phyloP scores from a whole-genome alignment of 2,797 vertebrate species.

The Eupleurogrammus muticus region DNA sequence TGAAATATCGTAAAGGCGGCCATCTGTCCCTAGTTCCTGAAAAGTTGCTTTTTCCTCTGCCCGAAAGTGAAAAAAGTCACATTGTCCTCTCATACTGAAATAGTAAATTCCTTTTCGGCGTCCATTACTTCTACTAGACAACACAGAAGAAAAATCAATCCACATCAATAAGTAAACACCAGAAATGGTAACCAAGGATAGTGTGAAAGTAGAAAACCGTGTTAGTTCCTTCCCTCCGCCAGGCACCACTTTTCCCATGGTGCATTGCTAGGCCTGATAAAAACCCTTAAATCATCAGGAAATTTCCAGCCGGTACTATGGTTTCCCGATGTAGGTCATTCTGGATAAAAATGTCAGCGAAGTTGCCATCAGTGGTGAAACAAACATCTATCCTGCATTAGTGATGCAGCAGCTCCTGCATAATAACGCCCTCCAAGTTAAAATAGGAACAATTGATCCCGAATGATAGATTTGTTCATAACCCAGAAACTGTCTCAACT shows the following conservation, averaged over 20 bases:
- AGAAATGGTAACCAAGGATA: conserved; percentile 34
- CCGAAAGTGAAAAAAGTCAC: not conserved
- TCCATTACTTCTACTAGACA: conserved; percentile 30
- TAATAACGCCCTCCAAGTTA: not conserved
- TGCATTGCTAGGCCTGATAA: conserved; percentile 10
- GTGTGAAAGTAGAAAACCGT: conserved; percentile 59
- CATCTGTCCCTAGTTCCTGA: not conserved
- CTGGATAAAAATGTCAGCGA: conserved; percentile 2
- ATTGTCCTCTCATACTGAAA: conserved; percentile 5
- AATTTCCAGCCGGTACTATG: conserved; percentile 15
- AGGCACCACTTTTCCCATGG: conserved; percentile 17
- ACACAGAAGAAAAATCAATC: conserved; percentile 38
- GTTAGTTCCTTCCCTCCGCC: conserved; percentile 30
- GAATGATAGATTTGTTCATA: not conserved
- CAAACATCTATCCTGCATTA: not conserved
- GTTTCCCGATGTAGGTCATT: not conserved
- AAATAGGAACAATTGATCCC: conserved; percentile 1
- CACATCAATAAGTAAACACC: conserved; percentile 52
- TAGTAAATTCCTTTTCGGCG: conserved; percentile 21
- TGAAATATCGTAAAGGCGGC: not conserved
- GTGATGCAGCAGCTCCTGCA: conserved; percentile 2
- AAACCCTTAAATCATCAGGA: conserved; percentile 18
- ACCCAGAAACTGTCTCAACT: not conserved
- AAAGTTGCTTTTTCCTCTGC: conserved; percentile 1
- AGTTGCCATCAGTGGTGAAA: not conserved